Evolutionary conservation across 37 sponge, comb jelly and placozoan genomes (phyloP).

Genomic region (Mnemiopsis leidyi): DNA sequence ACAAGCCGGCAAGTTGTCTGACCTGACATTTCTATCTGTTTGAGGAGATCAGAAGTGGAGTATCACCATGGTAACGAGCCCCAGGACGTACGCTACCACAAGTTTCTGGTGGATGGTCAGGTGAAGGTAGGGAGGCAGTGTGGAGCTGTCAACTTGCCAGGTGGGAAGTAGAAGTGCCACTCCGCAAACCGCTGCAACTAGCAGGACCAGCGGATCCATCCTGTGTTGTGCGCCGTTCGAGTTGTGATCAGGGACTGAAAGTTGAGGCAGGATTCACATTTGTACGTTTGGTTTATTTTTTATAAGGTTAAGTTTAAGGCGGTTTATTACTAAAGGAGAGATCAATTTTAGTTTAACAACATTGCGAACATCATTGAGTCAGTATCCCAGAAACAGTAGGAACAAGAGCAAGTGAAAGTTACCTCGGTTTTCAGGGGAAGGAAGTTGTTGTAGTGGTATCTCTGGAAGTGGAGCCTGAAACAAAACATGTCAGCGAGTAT

Average conservation of each 20-base stretch:
- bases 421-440: slow-evolving; percentile 1
- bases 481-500: neutral
- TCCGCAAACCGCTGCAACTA: slow-evolving; percentile 19
- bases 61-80: slow-evolving; percentile 35
- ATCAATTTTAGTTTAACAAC: too few relatives aligned
- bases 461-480: neutral
- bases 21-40: too few relatives aligned
- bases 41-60: slow-evolving; percentile 52
- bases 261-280: too few relatives aligned
- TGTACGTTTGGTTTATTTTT: too few relatives aligned
- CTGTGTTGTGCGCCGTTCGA: neutral
- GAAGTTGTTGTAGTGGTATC: neutral
- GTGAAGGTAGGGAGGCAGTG: slow-evolving; percentile 17
- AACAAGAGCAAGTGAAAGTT: too few relatives aligned
- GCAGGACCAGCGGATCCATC: slow-evolving; percentile 1
- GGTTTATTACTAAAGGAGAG: too few relatives aligned
- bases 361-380: too few relatives aligned
- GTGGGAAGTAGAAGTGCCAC: slow-evolving; percentile 25
- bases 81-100: slow-evolving; percentile 39
- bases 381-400: too few relatives aligned
- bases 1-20: too few relatives aligned
- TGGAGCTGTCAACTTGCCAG: slow-evolving; percentile 31
- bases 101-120: slow-evolving; percentile 47
- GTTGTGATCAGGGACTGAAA: neutral
- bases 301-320: too few relatives aligned